phyloP scores from a whole-genome alignment of 1,140 invertebrate genomes.

The Micrasema longulum region DNA sequence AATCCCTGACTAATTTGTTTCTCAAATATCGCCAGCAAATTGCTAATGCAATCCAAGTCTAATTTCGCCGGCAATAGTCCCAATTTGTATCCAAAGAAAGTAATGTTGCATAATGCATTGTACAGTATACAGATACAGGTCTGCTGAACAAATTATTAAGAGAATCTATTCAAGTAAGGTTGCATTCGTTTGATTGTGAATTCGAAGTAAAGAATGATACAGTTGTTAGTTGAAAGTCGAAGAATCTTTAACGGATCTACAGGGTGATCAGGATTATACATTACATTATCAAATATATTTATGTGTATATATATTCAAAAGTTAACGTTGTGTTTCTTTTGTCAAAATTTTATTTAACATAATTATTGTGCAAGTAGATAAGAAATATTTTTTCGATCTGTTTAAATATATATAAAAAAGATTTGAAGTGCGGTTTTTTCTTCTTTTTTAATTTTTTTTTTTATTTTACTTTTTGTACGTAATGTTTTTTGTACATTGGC shows the following conservation, averaged over 20 bases:
- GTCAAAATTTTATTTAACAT: too few species aligned
- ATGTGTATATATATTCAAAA: too few species aligned
- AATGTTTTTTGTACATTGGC: too few species aligned
- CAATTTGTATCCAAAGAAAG: slow-evolving; percentile 34
- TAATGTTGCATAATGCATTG: slow-evolving; percentile 28
- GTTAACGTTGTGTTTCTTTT: too few species aligned
- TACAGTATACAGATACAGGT: too few species aligned
- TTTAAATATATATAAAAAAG: too few species aligned
- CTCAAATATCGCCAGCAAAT: slow-evolving; percentile 25
- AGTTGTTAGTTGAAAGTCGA: slow-evolving; percentile 33
- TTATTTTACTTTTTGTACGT: too few species aligned
- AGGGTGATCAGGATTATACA: neutral
- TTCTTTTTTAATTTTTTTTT: too few species aligned
- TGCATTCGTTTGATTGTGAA: slow-evolving; percentile 41
- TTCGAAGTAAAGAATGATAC: slow-evolving; percentile 37
- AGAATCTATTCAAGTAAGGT: slow-evolving; percentile 31
- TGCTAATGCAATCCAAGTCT: slow-evolving; percentile 15
- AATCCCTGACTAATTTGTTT: slow-evolving; percentile 1
- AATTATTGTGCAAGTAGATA: too few species aligned
- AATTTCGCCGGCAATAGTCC: slow-evolving; percentile 21
- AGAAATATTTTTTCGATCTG: too few species aligned
- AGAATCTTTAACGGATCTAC: slow-evolving; percentile 1
- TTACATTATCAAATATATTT: too few species aligned
- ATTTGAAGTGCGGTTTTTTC: too few species aligned
- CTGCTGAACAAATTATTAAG: slow-evolving; percentile 26